Conservation (phyloP, 1,140 invertebrate genomes). For the Drosophila ananassae region DNA sequence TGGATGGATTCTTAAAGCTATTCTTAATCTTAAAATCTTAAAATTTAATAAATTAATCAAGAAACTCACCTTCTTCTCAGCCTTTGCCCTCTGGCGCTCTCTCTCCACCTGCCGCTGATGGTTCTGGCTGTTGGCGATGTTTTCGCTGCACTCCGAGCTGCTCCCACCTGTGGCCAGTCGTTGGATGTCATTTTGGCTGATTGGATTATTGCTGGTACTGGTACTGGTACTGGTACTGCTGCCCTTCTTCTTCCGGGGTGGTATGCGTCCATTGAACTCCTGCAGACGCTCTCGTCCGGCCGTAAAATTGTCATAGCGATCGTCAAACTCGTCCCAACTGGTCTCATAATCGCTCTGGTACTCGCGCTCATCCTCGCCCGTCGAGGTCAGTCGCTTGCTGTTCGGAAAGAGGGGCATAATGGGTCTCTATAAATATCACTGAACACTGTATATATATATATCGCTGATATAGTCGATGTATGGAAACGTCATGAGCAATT, state of each 20-base stretch:
- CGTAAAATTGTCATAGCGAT: constrained; percentile 80
- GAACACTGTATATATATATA: neutral
- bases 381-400: constrained; percentile 82
- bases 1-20: neutral
- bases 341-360: constrained; percentile 82
- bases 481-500: constrained; percentile 37
- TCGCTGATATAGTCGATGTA: too few relatives aligned
- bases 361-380: constrained; percentile 82
- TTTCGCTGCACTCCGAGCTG: constrained; percentile 39
- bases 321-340: constrained; percentile 83
- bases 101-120: constrained; percentile 36
- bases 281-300: constrained; percentile 80
- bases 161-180: constrained; percentile 4
- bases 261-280: constrained; percentile 83
- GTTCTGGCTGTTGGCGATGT: constrained; percentile 23
- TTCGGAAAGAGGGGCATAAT: constrained; percentile 21
- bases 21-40: neutral
- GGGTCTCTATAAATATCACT: constrained; percentile 36
- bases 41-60: neutral
- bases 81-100: constrained; percentile 18
- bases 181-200: constrained; percentile 21
- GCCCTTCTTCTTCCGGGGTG: constrained; percentile 82
- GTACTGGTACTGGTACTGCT: constrained; percentile 37
- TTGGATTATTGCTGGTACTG: constrained; percentile 29
- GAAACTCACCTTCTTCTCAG: constrained; percentile 60